Base-by-base conservation (phyloP, 2,888 invertebrate genomes). In the Lasius platythorax region DNA sequence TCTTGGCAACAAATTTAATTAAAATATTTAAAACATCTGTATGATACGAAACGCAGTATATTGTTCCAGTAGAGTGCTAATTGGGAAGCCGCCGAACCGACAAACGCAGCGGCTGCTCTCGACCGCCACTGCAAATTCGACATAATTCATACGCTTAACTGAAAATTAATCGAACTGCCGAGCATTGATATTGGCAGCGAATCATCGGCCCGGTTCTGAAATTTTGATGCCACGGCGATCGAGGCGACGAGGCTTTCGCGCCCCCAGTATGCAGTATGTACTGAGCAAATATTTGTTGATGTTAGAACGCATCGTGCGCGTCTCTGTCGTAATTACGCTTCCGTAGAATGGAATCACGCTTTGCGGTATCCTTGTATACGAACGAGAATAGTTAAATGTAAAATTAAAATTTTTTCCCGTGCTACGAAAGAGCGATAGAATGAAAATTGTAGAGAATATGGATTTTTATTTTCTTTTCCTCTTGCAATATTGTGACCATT, bases 121-220 rank as follows among this genome's bases (percentile, higher is more conserved):
- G 53, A 76, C 81, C 83, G 79, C 67, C 67, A 64, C 37, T 53
- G 63, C 46, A 40, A 9, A 58, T 40, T 75, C 63, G 79, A 84
- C 82, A 79, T 89, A 89, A 89, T 89, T 89, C 74, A 56, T 74
- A 84, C 40, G 82, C 67, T 28, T 50, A 72, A 56, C n/a, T 56
- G 64, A 70, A 83, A 88, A 89, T 85, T 88, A 87, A 89, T 86
- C 82, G 81, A 83, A 85, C 66, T 78, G 58, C 73, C 78, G 43
- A 28, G 64, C 68, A 84, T 84, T 82, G 78, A 83, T 85, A 86
- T 79, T 73, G 78, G 40, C 84, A 68, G 50, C 70, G 87, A 85
- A 88, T 90, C 83, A 87, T 76, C 68, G 70, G 15, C 3, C 18
- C 43, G 66, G 82, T 87, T 63, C 83, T 86, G 74, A 83, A 88